A percentile compares a stretch with the other conserved stretches of the same genome.
These are phyloP conservation scores for Lutraria lutraria DNA, from an alignment of 2,888 invertebrate species.

Conservation along the genomic window DNA sequence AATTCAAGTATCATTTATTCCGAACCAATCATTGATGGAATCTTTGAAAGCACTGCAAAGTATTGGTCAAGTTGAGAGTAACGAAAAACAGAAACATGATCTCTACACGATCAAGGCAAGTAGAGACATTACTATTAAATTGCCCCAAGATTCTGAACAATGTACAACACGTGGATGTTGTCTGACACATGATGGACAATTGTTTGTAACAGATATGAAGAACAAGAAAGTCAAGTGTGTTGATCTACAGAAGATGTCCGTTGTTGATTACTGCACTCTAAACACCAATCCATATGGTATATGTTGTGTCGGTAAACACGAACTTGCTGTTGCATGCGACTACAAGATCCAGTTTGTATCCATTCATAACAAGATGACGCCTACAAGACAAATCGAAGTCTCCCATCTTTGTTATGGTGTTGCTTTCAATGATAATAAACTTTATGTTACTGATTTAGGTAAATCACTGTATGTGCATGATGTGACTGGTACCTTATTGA, in stretches of 20 bases:
- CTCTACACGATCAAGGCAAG: background rate
- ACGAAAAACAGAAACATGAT: background rate
- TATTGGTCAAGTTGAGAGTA: background rate
- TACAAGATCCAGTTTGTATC: constrained; percentile 31
- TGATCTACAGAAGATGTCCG: constrained; percentile 7
- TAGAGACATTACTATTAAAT: constrained; percentile 28
- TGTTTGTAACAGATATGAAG: background rate
- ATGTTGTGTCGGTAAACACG: constrained; percentile 20
- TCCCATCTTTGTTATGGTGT: constrained; percentile 19
- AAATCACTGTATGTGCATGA: constrained; percentile 22
- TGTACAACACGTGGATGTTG: constrained; percentile 29
- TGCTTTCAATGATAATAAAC: constrained; percentile 22
- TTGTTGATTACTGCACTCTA: constrained; percentile 19
- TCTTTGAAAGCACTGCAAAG: background rate
- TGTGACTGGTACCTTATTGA: constrained; percentile 17
- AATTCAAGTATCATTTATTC: background rate
- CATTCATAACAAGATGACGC: background rate
- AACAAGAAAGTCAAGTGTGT: constrained; percentile 34
- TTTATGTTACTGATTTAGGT: constrained; percentile 1
- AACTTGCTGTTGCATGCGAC: constrained; percentile 16
- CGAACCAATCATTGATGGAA: background rate
- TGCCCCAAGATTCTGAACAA: background rate
- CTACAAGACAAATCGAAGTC: background rate
- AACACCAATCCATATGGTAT: background rate
- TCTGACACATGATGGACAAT: constrained; percentile 11